These are phyloP conservation scores for Xenopus laevis DNA, from an alignment of 2,113 vertebrate genomes.

Conservation along the genomic window DNA sequence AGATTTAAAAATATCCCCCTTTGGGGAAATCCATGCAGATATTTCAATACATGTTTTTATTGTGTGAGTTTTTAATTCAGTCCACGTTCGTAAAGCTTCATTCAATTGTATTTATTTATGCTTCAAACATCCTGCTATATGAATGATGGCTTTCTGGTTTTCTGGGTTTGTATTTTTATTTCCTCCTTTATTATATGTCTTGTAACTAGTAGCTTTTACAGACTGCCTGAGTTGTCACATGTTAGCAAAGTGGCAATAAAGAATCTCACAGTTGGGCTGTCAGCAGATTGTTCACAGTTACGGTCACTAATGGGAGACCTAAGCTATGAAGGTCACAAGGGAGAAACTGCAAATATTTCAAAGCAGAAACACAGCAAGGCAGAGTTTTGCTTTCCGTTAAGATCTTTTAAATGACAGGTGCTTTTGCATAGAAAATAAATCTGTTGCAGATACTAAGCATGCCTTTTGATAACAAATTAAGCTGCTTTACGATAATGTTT, in stretches of 20 bases:
- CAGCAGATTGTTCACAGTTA: conserved; percentile 42
- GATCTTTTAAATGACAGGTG: conserved; percentile 25
- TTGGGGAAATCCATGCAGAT: too few species aligned
- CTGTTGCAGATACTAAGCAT: neutral
- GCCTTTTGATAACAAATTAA: too few species aligned
- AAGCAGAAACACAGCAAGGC: conserved; percentile 21
- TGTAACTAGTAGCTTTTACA: conserved; percentile 3
- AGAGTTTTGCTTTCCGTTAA: conserved; percentile 2
- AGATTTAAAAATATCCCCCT: too few species aligned
- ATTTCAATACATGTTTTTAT: too few species aligned
- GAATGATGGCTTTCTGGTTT: neutral
- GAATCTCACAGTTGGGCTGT: conserved; percentile 30
- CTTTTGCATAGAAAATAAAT: conserved; percentile 22
- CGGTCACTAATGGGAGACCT: conserved; percentile 40
- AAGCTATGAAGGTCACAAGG: conserved; percentile 33
- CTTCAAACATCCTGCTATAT: neutral
- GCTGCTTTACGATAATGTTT: too few species aligned
- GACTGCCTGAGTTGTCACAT: conserved; percentile 26
- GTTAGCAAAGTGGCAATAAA: conserved; percentile 50
- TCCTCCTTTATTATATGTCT: neutral
- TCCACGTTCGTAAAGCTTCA: neutral
- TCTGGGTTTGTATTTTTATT: neutral
- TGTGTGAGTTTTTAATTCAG: too few species aligned
- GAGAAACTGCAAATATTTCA: conserved; percentile 28
- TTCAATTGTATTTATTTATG: neutral